A percentile compares a stretch with the other conserved stretches of the same genome.
Conservation (phyloP, 2,888 invertebrate genomes). For the Temnothorax ravouxi region DNA sequence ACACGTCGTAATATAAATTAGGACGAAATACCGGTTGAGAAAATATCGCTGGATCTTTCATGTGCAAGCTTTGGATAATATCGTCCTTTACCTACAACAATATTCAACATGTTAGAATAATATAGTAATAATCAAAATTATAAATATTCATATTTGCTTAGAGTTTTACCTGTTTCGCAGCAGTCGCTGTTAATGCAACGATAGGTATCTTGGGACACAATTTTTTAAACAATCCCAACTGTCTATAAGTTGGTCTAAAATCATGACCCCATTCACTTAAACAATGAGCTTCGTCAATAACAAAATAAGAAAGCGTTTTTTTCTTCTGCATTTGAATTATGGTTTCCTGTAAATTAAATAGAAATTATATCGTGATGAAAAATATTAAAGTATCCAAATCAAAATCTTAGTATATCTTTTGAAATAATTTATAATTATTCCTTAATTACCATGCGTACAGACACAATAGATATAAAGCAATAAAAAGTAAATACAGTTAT, state of each 20-base stretch:
- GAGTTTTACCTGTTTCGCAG: slow-evolving; percentile 88
- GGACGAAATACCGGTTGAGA: slow-evolving; percentile 95
- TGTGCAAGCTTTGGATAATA: slow-evolving; percentile 91
- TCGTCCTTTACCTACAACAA: slow-evolving; percentile 92
- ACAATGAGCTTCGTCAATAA: slow-evolving; percentile 99
- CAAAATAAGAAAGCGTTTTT: slow-evolving; percentile 94
- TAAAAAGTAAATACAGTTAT: neutral
- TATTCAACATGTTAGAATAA: slow-evolving; percentile 24
- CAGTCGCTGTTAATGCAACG: slow-evolving; percentile 98
- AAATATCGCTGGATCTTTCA: slow-evolving; percentile 91
- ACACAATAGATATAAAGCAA: neutral
- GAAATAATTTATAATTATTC: slow-evolving; percentile 66
- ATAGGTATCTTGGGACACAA: slow-evolving; percentile 90
- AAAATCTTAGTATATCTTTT: neutral
- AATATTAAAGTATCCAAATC: neutral
- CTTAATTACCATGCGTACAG: neutral
- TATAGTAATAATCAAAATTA: slow-evolving; percentile 23
- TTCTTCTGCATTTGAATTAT: slow-evolving; percentile 91
- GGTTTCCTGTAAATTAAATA: slow-evolving; percentile 86
- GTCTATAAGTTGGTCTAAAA: slow-evolving; percentile 97
- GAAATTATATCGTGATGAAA: neutral
- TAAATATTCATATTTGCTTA: slow-evolving; percentile 14
- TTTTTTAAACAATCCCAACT: slow-evolving; percentile 91
- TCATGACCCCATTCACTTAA: slow-evolving; percentile 99
- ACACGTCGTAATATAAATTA: slow-evolving; percentile 98